phyloP scores from a whole-genome alignment of 2,797 vertebrate species.

The Manis javanica region DNA sequence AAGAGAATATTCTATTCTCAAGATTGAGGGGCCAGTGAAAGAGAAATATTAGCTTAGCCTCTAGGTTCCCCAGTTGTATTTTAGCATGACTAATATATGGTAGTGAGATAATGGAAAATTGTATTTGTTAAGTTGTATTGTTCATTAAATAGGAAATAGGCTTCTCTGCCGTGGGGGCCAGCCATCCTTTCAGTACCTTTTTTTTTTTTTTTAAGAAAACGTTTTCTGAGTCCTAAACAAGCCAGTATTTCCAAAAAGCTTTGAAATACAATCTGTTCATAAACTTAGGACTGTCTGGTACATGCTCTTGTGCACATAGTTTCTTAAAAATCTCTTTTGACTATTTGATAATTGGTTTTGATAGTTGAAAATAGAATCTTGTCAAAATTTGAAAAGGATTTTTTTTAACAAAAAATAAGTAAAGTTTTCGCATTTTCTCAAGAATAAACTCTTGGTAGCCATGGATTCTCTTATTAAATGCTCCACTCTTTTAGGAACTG shows the following conservation, averaged over 20 bases:
- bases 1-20: neutral
- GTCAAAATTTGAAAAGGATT: neutral
- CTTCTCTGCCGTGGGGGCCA: neutral
- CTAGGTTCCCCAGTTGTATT: slow-evolving; percentile 31
- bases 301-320: neutral
- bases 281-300: neutral
- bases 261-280: neutral
- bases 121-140: neutral
- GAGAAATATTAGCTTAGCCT: slow-evolving; percentile 31
- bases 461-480: slow-evolving; percentile 14
- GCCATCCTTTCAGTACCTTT: neutral
- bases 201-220: neutral
- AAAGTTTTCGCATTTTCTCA: slow-evolving; percentile 17
- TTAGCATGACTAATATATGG: slow-evolving; percentile 51
- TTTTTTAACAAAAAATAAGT: slow-evolving; percentile 49
- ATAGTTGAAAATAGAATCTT: slow-evolving; percentile 4
- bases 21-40: neutral
- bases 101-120: slow-evolving; percentile 32
- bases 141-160: slow-evolving; percentile 35
- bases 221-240: slow-evolving; percentile 48
- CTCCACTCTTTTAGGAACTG: slow-evolving; percentile 59
- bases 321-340: slow-evolving; percentile 23
- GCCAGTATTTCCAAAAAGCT: neutral
- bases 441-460: neutral
- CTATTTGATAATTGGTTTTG: slow-evolving; percentile 24